phyloP scores from a whole-genome alignment of 2,797 vertebrate genomes.

The Knipowitschia caucasica region DNA sequence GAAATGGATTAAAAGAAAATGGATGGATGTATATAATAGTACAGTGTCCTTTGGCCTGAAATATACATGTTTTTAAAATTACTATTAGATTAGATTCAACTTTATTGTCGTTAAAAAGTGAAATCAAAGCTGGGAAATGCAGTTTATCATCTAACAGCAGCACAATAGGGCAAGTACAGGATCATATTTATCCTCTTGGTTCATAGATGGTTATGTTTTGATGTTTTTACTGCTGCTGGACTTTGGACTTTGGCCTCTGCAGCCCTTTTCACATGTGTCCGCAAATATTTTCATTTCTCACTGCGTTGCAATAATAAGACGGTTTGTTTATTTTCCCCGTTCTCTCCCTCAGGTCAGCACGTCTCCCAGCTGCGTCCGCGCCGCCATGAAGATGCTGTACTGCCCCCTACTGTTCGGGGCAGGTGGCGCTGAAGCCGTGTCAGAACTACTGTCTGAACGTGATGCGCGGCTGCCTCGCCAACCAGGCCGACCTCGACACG shows the following conservation, averaged over 20 bases:
- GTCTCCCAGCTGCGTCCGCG: slow-evolving; percentile 84
- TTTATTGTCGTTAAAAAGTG: too few relatives aligned
- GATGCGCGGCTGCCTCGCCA: slow-evolving; percentile 94
- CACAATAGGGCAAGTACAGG: too few relatives aligned
- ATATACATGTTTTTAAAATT: too few relatives aligned
- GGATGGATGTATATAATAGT: too few relatives aligned
- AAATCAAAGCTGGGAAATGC: too few relatives aligned
- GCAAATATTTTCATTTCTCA: slow-evolving; percentile 21
- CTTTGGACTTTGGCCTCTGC: slow-evolving; percentile 17
- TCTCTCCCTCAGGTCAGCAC: slow-evolving; percentile 81
- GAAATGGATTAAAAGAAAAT: too few relatives aligned
- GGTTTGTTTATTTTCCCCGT: slow-evolving; percentile 16
- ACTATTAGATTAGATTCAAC: too few relatives aligned
- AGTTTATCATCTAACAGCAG: too few relatives aligned
- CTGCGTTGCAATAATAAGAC: slow-evolving; percentile 29
- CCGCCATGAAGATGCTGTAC: slow-evolving; percentile 94
- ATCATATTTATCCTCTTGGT: slow-evolving; percentile 52
- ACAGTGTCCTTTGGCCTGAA: too few relatives aligned
- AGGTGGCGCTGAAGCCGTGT: slow-evolving; percentile 90
- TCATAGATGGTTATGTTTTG: slow-evolving; percentile 47
- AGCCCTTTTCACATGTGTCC: slow-evolving; percentile 15
- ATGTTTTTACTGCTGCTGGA: slow-evolving; percentile 35
- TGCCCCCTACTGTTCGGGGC: slow-evolving; percentile 90
- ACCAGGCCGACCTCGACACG: slow-evolving; percentile 90
- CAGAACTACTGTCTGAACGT: slow-evolving; percentile 97